Evolutionary conservation across 2,888 invertebrate species (phyloP).

Genomic region (Troides oblongomaculatus): DNA sequence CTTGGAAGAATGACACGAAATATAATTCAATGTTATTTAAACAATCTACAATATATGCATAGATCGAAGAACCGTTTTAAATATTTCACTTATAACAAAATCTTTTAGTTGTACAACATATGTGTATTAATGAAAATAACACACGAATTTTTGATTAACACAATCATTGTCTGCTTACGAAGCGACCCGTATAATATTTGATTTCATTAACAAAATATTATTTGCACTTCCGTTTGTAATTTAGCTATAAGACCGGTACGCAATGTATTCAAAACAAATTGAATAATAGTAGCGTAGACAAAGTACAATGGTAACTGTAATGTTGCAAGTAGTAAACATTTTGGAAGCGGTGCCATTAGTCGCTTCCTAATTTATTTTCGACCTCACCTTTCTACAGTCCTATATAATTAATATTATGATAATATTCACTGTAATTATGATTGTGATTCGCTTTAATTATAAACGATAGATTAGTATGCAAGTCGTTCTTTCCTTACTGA

Average conservation of each 20-base stretch:
- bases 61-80: not conserved
- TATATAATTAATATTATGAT: not conserved
- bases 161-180: not conserved
- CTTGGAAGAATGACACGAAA: not conserved
- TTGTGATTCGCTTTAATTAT: not conserved
- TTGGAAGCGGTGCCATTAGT: not conserved
- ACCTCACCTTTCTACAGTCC: not conserved
- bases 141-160: not conserved
- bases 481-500: no score
- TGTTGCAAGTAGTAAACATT: conserved; percentile 12
- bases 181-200: not conserved
- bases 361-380: not conserved
- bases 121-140: not conserved
- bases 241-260: conserved; percentile 1
- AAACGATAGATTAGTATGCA: not conserved
- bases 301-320: not conserved
- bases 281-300: conserved; percentile 1
- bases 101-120: not conserved
- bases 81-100: not conserved
- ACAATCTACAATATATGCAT: not conserved
- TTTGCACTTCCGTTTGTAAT: not conserved
- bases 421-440: not conserved
- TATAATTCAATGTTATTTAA: not conserved
- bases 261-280: conserved; percentile 13
- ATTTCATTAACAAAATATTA: conserved; percentile 2